Base-by-base conservation (phyloP, 1,140 invertebrate genomes). In the Drosophila pallidifrons region DNA sequence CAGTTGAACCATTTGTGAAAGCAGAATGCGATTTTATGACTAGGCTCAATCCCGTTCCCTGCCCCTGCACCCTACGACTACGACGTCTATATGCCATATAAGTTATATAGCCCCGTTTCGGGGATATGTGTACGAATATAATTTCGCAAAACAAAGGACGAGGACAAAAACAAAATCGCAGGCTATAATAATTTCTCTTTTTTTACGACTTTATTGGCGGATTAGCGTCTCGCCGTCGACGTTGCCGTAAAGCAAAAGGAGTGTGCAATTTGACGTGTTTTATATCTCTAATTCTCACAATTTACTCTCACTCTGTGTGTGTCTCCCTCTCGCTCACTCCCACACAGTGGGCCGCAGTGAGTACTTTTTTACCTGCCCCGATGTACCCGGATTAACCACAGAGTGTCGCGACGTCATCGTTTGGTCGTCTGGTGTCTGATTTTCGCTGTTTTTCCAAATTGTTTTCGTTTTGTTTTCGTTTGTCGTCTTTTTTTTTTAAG, bases 131-230 rank as follows among this genome's bases (percentile, higher is more conserved):
- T 87, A 87, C 83, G 73, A 87, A 89, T 73, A 88, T 88, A 80
- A 88, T 87, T 87, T 88, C 45, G 70, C 61, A 52, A 58, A 55
- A 69, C 59, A 72, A 85, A 63, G 64, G 71, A 30, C 66, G 28
- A 43, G 41, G 61, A 73, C 61, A 66, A 76, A 59, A 76, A 72
- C 68, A 71, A 75, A 75, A 70, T 52, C 35, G 35, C 60, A n/a
- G 68, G 55, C 16, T 59, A 69, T 69, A 65, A 60, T 61, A 79
- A 68, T 72, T 86, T 79, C 58, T 69, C 58, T 59, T 80, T 86
- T 85, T 87, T 87, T 88, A 87, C 70, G 73, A 80, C 70, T 87
- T 87, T 87, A 87, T 87, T 81, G 63, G 54, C 80, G 83, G 83
- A 88, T 88, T 87, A 83, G 85, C 83, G 85, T 88, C 54, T 20